A percentile compares a stretch with the other conserved stretches of the same genome.
Evolutionary conservation across 2,888 invertebrate species (phyloP).

Genomic region (Tricholauxania praeusta): DNA sequence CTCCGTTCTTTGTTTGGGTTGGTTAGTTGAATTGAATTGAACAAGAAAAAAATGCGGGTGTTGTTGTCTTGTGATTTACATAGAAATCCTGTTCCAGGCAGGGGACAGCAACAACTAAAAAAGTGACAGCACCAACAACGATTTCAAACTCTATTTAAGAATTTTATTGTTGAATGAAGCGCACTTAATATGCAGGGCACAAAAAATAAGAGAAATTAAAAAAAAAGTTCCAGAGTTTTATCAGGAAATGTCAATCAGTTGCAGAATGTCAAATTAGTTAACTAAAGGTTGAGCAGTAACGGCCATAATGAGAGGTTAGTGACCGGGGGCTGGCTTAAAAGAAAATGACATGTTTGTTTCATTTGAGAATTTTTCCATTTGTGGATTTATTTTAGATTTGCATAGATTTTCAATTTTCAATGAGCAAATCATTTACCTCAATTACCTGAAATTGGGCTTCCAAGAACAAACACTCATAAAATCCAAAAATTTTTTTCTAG

Average conservation of each 20-base stretch:
- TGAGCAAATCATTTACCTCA: too few relatives aligned
- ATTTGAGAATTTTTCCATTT: background rate
- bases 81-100: constrained; percentile 4
- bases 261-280: constrained; percentile 11
- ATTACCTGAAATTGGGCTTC: too few relatives aligned
- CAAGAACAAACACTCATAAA: background rate
- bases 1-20: too few relatives aligned
- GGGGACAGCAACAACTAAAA: background rate
- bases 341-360: background rate
- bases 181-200: constrained; percentile 11
- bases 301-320: background rate
- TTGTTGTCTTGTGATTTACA: constrained; percentile 10
- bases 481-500: background rate
- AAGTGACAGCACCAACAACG: background rate
- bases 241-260: constrained; percentile 35
- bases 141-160: constrained; percentile 8
- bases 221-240: background rate
- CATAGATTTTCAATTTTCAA: too few relatives aligned
- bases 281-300: background rate
- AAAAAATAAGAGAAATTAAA: background rate
- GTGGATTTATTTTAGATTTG: background rate
- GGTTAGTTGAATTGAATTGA: too few relatives aligned
- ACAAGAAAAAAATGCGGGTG: constrained; percentile 26
- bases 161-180: background rate
- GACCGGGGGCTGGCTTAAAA: background rate